Evolutionary conservation across 2,888 invertebrate genomes (phyloP).

Genomic region (Gortyna flavago): DNA sequence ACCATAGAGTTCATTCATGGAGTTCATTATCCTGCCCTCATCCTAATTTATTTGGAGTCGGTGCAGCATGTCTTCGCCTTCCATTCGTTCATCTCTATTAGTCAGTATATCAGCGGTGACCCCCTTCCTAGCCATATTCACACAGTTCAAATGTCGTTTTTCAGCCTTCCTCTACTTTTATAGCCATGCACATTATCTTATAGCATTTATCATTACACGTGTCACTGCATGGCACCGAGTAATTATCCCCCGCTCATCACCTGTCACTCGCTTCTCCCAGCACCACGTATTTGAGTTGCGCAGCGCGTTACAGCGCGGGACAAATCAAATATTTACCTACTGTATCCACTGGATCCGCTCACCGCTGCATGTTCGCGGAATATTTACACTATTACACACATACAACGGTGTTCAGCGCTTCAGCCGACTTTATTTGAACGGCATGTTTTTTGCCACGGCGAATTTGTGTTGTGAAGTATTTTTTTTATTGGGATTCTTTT

Average conservation of each 20-base stretch:
- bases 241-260: conserved; percentile 20
- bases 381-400: conserved; percentile 57
- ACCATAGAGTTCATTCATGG: no score
- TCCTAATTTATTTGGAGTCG: neutral
- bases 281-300: conserved; percentile 60
- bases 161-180: neutral
- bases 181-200: neutral
- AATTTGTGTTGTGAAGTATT: neutral
- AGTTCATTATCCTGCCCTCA: neutral
- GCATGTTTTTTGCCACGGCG: conserved; percentile 9
- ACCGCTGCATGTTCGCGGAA: conserved; percentile 50
- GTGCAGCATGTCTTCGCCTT: neutral
- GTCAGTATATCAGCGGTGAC: neutral
- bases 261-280: conserved; percentile 11
- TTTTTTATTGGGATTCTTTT: conserved; percentile 3
- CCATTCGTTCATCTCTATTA: no score
- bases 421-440: conserved; percentile 41
- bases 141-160: neutral
- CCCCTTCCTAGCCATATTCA: neutral
- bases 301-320: conserved; percentile 56
- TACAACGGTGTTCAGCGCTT: conserved; percentile 33
- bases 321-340: conserved; percentile 75
- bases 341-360: conserved; percentile 50
- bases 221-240: neutral
- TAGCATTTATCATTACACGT: neutral